Evolutionary conservation across 2,113 vertebrate genomes (phyloP), one percentile per base, ranked within the genome.

Genomic region (Sardina pilchardus): DNA sequence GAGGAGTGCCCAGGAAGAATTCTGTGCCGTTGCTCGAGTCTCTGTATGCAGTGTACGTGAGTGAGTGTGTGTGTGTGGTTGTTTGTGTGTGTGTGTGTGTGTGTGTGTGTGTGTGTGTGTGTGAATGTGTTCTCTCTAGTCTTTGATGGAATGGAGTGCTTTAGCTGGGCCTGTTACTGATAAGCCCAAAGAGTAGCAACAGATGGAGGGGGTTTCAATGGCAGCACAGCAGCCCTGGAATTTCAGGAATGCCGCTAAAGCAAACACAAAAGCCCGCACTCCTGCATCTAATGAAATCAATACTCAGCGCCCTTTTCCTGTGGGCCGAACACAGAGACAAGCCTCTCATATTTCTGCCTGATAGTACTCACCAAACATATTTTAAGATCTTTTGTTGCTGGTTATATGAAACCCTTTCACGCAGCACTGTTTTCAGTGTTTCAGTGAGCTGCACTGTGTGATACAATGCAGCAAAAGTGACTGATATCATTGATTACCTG

Each of bases 271-370:
- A 86, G 85, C 83, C 92, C 88, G 88, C 93, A 93, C 93, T 91
- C 88, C 89, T 94, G 92, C 88, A 88, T 91, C 89, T 94, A 94
- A 95, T 94, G 92, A 95, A 95, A 94, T 94, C 92, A 93, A 91
- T 92, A 91, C 91, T 89, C 85, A 80, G 44, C 91, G 87, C 90
- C 89, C 93, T 92, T 36, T 78, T 91, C 91, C 91, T 87, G 88
- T 90, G 84, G 34, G 30, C 84, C 84, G 47, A 90, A 87, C 67
- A 82, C 89, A 90, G 83, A 90, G 36, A 89, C 75, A 47, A 39
- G 6, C 53, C 87, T 87, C 86, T 88, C 82, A 3, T 47, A 47
- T 81, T 53, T 83, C 83, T 82, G 83, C 82, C 53, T 30, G 30
- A 78, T 45, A 30, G 42, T 81, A 12, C 10, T 56, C 48, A 75